Base-by-base conservation (phyloP, 2,888 invertebrate genomes). In the Xestia c-nigrum region DNA sequence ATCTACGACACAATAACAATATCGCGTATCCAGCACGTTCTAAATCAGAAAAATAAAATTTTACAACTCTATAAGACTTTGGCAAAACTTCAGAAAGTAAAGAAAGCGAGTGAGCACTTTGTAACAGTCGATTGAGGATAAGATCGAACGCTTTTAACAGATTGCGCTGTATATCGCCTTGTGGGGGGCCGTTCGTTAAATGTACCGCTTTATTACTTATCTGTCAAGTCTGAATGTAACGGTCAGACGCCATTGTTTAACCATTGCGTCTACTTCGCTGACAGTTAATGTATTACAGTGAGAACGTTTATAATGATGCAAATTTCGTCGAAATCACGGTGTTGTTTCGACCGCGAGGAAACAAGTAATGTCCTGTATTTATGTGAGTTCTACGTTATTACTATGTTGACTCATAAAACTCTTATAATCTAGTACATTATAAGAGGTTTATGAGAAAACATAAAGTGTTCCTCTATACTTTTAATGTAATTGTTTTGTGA, bases 111-210 rank as follows among this genome's bases (percentile, higher is more conserved):
- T n/a, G 43, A 61, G 57, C 40, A 38, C 55, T 78, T 46, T 64
- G 52, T 63, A 31, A 72, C 55, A 50, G 59, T 38, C 31, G n/a
- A 59, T 70, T 57, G 57, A 61, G 52, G 40, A 72, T 61, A 40
- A 16, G 16, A 16, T 69, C 19, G 24, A 38, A 76, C 65, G 57
- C 68, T 80, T 74, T 84, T 63, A 84, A 76, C 61, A 16, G 72
- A 80, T 72, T 70, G 66, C 66, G 50, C 67, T 38, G 21, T 67
- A 50, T 14, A 72, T 74, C 61, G 66, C n/a, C 16, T 24, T 31
- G 21, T 31, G 38, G 64, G 38, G 64, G 12, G 16, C 14, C 38
- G 50, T 52, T 76, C 71, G 71, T 69, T 65, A 65, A 21, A n/a
- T 68, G 4, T n/a, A 55, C 19, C 24, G 55, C 19, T 76, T 65